Base-by-base conservation (phyloP, 2,888 invertebrate species). In the Stenichneumon culpator region DNA sequence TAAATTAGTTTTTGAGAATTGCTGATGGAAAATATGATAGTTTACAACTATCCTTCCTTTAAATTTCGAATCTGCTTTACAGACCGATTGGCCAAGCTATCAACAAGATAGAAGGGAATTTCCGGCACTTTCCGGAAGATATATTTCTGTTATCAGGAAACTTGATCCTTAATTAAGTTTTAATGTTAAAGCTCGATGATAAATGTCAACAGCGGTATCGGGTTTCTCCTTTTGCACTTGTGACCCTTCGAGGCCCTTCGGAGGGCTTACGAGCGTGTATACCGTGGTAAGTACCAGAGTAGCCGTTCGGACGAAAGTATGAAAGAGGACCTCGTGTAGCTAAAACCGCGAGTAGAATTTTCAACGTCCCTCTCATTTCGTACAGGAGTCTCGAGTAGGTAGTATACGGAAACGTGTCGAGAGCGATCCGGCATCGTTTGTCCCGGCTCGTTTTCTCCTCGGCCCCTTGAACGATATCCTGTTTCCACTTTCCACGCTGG, bases 331-430 rank as follows among this genome's bases (percentile, higher is more conserved):
- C 28, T 63, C 32, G 36, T 73, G 36, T 28, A 19, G 52, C 47
- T 79, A 79, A 84, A 70, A 67, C 50, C 75, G 22, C 65, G 39
- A 36, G 74, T 69, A 39, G 63, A 81, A 69, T 72, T 78, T 81
- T 54, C 54, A 54, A 65, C 47, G 54, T 47, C 4, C 60, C 75
- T 81, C 68, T 78, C 81, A 72, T 78, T 84, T 68, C 54, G 25
- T 36, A 63, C 78, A 60, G 60, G 73, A 63, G 65, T 72, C 69
- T 81, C 75, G 77, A 67, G 73, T 57, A 57, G 57, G 22, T 57
- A 25, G 57, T 57, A 25, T 70, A 78, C 68, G n/a, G 75, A 67
- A 75, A 85, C 82, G 84, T 85, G 82, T 82, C 84, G 72, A 69
- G 78, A 85, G 67, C 74, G 54, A 65, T 79, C 47, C 72, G 44